phyloP scores from a whole-genome alignment of 2,113 vertebrate species.

The Macrotus californicus region DNA sequence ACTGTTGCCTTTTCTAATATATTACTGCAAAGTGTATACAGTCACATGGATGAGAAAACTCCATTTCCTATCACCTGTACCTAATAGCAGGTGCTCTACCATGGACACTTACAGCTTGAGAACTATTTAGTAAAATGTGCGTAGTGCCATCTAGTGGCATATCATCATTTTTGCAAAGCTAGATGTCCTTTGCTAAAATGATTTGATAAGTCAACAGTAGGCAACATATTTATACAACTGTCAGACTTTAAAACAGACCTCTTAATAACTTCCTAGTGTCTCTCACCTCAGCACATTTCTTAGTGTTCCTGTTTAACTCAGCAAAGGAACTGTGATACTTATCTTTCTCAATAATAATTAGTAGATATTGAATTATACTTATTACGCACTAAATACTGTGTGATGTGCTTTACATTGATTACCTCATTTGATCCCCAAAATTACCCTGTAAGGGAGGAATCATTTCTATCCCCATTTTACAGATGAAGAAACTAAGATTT shows the following conservation, averaged over 20 bases:
- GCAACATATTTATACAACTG: background rate
- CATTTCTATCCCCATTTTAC: background rate
- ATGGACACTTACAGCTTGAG: background rate
- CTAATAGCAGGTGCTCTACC: background rate
- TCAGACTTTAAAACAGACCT: slow-evolving; percentile 5
- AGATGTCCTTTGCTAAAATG: background rate
- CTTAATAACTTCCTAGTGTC: background rate
- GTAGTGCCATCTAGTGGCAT: slow-evolving; percentile 79
- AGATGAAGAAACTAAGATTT: background rate
- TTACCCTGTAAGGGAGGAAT: background rate
- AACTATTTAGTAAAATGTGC: slow-evolving; percentile 55
- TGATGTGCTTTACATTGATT: background rate
- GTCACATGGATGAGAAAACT: background rate
- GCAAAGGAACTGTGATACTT: background rate
- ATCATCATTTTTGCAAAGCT: background rate
- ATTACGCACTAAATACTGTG: background rate
- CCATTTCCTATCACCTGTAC: background rate
- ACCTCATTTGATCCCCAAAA: background rate
- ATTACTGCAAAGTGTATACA: background rate
- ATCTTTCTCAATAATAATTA: background rate
- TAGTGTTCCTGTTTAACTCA: background rate
- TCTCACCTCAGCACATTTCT: background rate
- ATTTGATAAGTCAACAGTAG: background rate
- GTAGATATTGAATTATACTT: background rate
- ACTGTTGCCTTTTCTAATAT: background rate